These are phyloP conservation scores for Burhinus bistriatus DNA, from an alignment of 2,113 vertebrate species.

Conservation along the genomic window DNA sequence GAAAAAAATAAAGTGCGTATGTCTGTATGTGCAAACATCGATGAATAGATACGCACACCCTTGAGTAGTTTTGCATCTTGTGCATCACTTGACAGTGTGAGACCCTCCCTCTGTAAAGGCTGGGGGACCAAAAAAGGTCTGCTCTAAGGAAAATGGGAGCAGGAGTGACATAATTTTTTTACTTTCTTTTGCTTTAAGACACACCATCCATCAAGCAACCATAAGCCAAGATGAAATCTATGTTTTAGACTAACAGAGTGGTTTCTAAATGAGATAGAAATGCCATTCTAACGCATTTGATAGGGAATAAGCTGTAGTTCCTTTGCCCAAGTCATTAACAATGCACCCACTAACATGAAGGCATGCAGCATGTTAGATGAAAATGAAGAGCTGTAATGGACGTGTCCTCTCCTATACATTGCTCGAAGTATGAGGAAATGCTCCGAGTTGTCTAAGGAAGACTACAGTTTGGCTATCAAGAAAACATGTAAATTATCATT, in stretches of 20 bases:
- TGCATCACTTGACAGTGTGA: background rate
- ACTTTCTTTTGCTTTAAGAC: background rate
- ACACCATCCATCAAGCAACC: background rate
- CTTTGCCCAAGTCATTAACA: background rate
- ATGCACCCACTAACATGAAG: fast-evolving
- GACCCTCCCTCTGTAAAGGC: background rate
- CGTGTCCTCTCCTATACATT: fast-evolving
- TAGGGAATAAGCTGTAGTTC: background rate
- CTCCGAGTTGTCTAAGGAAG: background rate
- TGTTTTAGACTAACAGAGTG: background rate
- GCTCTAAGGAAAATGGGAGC: background rate
- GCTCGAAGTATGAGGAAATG: background rate
- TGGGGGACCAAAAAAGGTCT: fast-evolving
- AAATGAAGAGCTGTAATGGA: background rate
- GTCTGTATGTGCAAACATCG: background rate
- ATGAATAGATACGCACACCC: background rate
- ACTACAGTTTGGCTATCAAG: background rate
- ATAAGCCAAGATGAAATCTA: background rate
- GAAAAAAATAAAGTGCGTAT: background rate
- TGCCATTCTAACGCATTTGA: background rate
- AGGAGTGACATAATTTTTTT: background rate
- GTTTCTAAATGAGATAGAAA: background rate
- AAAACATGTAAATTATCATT: background rate
- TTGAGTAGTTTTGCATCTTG: background rate
- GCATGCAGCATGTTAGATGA: background rate